phyloP scores from a whole-genome alignment of 2,113 vertebrate species.

The Sinocyclocheilus anophthalmus region DNA sequence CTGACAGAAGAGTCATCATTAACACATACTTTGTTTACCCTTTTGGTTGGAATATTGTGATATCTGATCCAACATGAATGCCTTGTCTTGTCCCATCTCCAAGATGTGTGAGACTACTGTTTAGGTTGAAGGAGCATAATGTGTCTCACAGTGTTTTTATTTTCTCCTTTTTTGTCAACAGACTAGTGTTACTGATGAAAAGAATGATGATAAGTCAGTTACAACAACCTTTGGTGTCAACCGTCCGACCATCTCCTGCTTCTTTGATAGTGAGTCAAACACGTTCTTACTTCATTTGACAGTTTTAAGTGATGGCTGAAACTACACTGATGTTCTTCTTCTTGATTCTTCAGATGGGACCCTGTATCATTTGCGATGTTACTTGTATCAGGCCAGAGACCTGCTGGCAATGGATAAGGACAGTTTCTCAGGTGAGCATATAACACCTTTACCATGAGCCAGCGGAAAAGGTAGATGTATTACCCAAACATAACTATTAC shows the following conservation, averaged over 20 bases:
- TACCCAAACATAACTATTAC: neutral
- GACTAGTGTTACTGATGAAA: conserved; percentile 88
- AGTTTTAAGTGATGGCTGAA: neutral
- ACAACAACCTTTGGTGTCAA: conserved; percentile 91
- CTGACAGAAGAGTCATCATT: conserved; percentile 45
- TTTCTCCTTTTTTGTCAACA: conserved; percentile 60
- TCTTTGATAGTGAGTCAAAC: conserved; percentile 87
- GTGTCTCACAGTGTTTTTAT: conserved; percentile 15
- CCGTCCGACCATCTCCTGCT: conserved; percentile 95
- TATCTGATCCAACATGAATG: conserved; percentile 45
- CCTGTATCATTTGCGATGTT: conserved; percentile 93
- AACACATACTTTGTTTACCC: conserved; percentile 50
- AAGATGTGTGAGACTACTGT: conserved; percentile 35
- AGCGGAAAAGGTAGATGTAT: neutral
- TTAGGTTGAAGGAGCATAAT: conserved; percentile 32
- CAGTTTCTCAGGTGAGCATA: conserved; percentile 90
- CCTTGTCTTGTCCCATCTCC: conserved; percentile 35
- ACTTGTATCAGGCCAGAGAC: conserved; percentile 93
- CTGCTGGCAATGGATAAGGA: conserved; percentile 94
- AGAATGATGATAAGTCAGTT: conserved; percentile 82
- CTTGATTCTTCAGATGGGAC: conserved; percentile 78
- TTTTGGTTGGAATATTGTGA: conserved; percentile 46
- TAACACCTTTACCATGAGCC: neutral
- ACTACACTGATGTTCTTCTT: neutral
- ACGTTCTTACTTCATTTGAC: no score